Evolutionary conservation across 2,113 vertebrate genomes (phyloP), one percentile per base, ranked within the genome.

Genomic region (Eubucco bourcierii): DNA sequence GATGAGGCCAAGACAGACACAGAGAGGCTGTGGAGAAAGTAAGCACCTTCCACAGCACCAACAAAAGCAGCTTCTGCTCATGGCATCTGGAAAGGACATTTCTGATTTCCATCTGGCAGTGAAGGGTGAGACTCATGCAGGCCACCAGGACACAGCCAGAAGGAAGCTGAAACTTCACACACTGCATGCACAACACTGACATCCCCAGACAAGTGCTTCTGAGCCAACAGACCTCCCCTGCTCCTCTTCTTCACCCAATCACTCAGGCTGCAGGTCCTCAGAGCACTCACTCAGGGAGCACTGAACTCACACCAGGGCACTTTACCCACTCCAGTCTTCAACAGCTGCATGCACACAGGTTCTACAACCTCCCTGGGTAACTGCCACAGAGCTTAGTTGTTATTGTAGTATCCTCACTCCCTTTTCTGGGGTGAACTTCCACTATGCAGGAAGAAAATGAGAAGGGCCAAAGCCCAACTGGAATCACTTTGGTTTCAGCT

Each of bases 1-100:
- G 11, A 53, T 1, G 8, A 12, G 10, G 10, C 31, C 2, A 1
- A 79, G n/a, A 52, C 6, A 4, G 18, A 52, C 0, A 56, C 17
- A 27, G 9, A 41, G 15, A 24, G 24, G 20, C n/a, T 6, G n/a
- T 18, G 6, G 24, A 70, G 27, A 56, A 70, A 60, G 20, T 4
- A 56, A 55, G 16, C 29, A 15, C 29, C 31, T 50, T 9, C 13
- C 27, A 12, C n/a, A 37, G 10, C 52, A 25, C 4, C 73, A 25
- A 37, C 16, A 66, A 63, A 53, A 76, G 6, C 24, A 78, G 12
- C 7, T 25, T 25, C 46, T 21, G 50, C 47, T 4, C 1, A 2
- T 18, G 24, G 39, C 31, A 29, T 12, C 71, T 37, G n/a, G 21
- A n/a, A 80, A 41, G 16, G 3, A 60, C 5, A 3, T 16, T 55